phyloP scores from a whole-genome alignment of 2,888 invertebrate species.

The Magallana nippona region DNA sequence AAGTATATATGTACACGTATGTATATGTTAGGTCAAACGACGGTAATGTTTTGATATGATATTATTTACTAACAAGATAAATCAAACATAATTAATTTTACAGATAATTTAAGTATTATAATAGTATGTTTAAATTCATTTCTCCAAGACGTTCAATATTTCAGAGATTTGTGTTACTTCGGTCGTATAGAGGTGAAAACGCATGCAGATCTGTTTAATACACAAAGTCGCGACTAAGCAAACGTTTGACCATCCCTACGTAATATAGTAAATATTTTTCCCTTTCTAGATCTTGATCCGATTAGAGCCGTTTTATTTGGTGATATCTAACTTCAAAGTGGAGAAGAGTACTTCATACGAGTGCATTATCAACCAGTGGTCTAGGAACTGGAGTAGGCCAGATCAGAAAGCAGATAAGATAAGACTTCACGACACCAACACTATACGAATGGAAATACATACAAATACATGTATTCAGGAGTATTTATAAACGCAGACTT shows the following conservation, averaged over 20 bases:
- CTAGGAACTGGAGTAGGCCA: constrained; percentile 22
- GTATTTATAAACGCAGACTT: too few species aligned
- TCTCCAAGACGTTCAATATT: background rate
- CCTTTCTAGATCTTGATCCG: constrained; percentile 9
- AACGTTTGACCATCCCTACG: constrained; percentile 26
- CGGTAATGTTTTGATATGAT: too few species aligned
- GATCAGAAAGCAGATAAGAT: constrained; percentile 26
- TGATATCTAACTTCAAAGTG: constrained; percentile 24
- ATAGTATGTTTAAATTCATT: too few species aligned
- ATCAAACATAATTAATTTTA: too few species aligned
- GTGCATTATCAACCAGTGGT: constrained; percentile 21
- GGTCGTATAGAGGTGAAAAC: background rate
- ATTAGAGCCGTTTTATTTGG: constrained; percentile 24
- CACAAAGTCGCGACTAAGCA: constrained; percentile 17
- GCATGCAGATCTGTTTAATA: background rate
- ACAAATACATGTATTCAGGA: too few species aligned
- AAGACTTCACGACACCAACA: background rate
- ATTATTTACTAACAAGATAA: too few species aligned
- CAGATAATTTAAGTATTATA: too few species aligned
- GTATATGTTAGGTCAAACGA: background rate
- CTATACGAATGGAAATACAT: too few species aligned
- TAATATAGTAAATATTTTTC: constrained; percentile 9
- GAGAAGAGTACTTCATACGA: constrained; percentile 1
- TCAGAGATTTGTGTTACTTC: background rate
- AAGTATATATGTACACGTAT: background rate